Evolutionary conservation across 2,113 vertebrate genomes (phyloP).

Genomic region (Callocephalon fimbriatum): DNA sequence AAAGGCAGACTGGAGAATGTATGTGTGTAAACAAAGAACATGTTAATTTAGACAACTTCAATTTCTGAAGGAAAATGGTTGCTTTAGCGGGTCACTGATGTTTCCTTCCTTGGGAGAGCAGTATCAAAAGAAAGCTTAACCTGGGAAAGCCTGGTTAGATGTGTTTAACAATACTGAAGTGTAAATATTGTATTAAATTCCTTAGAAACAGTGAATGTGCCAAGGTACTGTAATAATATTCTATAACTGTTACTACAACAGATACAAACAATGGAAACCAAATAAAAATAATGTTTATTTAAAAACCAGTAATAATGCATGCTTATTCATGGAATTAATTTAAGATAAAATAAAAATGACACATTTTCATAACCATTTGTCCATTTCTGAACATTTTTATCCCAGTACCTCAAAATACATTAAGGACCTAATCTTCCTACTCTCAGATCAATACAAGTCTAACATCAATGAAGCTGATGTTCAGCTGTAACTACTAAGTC

Average conservation of each 20-base stretch:
- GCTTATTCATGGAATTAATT: neutral
- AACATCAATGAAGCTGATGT: neutral
- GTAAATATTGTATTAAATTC: slow-evolving; percentile 14
- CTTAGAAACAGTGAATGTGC: neutral
- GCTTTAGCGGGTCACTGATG: neutral
- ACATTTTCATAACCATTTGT: slow-evolving; percentile 2
- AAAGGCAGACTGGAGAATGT: neutral
- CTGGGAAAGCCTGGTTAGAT: neutral
- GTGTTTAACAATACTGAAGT: neutral
- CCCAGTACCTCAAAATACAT: neutral
- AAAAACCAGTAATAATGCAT: neutral
- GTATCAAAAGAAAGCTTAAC: neutral
- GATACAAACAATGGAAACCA: neutral
- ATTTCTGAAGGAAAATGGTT: neutral
- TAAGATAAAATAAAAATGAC: slow-evolving; percentile 13
- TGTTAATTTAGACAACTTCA: neutral
- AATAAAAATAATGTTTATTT: neutral
- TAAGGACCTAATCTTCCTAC: neutral
- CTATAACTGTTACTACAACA: neutral
- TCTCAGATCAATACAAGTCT: neutral
- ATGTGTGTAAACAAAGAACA: neutral
- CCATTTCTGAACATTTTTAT: slow-evolving; percentile 30
- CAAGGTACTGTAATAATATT: neutral
- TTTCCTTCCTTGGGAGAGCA: neutral
- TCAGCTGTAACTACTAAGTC: neutral